Conservation (phyloP, 30 jellyfish, hydroid and myxozoan genomes). For the Pelagia noctiluca region DNA sequence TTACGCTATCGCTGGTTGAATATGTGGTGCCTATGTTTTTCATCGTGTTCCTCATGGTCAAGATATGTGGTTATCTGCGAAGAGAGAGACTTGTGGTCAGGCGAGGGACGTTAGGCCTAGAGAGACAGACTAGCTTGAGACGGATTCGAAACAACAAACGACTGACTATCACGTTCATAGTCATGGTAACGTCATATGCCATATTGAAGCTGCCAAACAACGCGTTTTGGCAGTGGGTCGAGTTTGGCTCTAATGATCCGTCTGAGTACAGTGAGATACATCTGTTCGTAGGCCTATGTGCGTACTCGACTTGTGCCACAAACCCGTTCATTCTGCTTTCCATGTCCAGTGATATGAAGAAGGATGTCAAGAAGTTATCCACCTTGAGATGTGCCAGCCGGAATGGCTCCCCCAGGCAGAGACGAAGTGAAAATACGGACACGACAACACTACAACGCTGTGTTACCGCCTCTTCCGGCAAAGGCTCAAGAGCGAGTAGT, state of each 20-base stretch:
- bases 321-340: slow-evolving; percentile 64
- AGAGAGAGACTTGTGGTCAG: slow-evolving; percentile 40
- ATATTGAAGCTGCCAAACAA: slow-evolving; percentile 73
- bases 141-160: slow-evolving; percentile 44
- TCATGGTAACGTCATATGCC: slow-evolving; percentile 62
- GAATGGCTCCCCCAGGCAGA: too few relatives aligned
- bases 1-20: slow-evolving; percentile 58
- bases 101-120: slow-evolving; percentile 59
- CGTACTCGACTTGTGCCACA: slow-evolving; percentile 74
- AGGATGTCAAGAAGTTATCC: slow-evolving; percentile 27
- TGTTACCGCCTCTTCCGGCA: too few relatives aligned
- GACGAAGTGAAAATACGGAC: too few relatives aligned
- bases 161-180: slow-evolving; percentile 57
- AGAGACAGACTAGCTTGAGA: slow-evolving; percentile 45
- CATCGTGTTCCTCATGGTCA: slow-evolving; percentile 30
- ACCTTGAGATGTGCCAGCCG: too few relatives aligned
- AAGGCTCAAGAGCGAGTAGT: too few relatives aligned
- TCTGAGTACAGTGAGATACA: slow-evolving; percentile 18
- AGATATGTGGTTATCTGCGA: slow-evolving; percentile 36
- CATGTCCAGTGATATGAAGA: slow-evolving; percentile 47
- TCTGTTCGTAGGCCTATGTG: slow-evolving; percentile 66
- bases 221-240: slow-evolving; percentile 76
- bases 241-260: slow-evolving; percentile 48
- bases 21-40: slow-evolving; percentile 48
- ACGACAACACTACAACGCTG: too few relatives aligned